Percentiles rank a stretch among this genome's conserved stretches.
Conservation (phyloP, 2,797 vertebrate species). For the Brachyalestes nurse region DNA sequence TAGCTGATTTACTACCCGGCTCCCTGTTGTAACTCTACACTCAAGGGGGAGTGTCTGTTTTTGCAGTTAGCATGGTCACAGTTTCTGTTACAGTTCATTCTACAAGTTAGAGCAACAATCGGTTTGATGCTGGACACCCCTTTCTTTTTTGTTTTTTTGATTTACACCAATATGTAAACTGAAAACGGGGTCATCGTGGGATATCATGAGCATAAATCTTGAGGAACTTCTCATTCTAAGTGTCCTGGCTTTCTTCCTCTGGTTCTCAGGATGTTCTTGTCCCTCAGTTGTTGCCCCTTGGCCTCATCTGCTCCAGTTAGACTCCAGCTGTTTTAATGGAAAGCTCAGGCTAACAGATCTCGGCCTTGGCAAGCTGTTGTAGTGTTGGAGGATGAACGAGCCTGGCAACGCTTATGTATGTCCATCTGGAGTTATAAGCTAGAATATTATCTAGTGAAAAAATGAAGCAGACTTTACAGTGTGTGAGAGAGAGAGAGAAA, state of each 20-base stretch:
- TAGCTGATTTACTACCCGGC: conserved; percentile 13
- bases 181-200: conserved; percentile 2
- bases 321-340: conserved; percentile 59
- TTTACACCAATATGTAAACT: not conserved
- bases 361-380: conserved; percentile 29
- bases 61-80: conserved; percentile 12
- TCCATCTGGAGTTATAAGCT: conserved; percentile 41
- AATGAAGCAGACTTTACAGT: conserved; percentile 2
- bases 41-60: conserved; percentile 1
- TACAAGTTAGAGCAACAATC: conserved; percentile 8
- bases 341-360: conserved; percentile 32
- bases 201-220: conserved; percentile 6
- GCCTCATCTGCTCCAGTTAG: conserved; percentile 43
- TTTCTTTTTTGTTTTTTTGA: conserved; percentile 9
- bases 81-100: not conserved
- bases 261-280: conserved; percentile 41
- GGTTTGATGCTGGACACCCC: not conserved
- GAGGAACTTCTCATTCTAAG: conserved; percentile 12
- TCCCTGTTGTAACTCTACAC: conserved; percentile 16
- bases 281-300: conserved; percentile 43
- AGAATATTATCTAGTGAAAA: conserved; percentile 15
- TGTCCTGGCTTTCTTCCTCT: conserved; percentile 21
- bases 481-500: not conserved
- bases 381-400: conserved; percentile 26
- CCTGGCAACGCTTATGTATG: conserved; percentile 31